These are phyloP conservation scores for Andrena flavipes DNA, from an alignment of 2,888 invertebrate genomes.

Conservation along the genomic window DNA sequence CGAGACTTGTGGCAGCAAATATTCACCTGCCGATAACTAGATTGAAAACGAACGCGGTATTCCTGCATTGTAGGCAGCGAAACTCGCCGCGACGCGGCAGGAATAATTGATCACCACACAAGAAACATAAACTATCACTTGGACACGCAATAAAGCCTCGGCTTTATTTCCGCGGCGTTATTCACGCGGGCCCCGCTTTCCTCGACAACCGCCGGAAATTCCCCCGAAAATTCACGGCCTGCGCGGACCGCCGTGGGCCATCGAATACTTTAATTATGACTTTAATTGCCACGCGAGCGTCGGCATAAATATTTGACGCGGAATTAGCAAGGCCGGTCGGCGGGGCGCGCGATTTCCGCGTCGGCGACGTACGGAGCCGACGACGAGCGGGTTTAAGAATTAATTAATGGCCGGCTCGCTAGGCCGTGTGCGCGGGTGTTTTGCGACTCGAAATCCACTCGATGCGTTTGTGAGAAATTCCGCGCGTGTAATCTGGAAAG, in stretches of 20 bases:
- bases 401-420: slow-evolving; percentile 34
- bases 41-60: not conserved
- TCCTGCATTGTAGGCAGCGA: not conserved
- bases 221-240: not conserved
- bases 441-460: slow-evolving; percentile 31
- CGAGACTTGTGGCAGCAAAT: too few relatives aligned
- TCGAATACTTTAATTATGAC: slow-evolving; percentile 14
- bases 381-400: slow-evolving; percentile 43
- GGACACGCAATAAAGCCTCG: not conserved
- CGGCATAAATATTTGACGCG: not conserved
- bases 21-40: too few relatives aligned
- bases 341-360: not conserved
- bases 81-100: not conserved
- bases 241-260: not conserved
- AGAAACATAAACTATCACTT: not conserved
- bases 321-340: not conserved
- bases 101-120: not conserved
- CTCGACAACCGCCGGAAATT: slow-evolving; percentile 3
- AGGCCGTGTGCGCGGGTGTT: not conserved
- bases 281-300: not conserved
- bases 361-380: not conserved
- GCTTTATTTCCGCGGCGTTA: slow-evolving; percentile 25
- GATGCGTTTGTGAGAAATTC: slow-evolving; percentile 34
- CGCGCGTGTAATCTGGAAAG: slow-evolving; percentile 47
- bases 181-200: slow-evolving; percentile 1